phyloP scores from a whole-genome alignment of 2,797 vertebrate species.

The Platalea minor region DNA sequence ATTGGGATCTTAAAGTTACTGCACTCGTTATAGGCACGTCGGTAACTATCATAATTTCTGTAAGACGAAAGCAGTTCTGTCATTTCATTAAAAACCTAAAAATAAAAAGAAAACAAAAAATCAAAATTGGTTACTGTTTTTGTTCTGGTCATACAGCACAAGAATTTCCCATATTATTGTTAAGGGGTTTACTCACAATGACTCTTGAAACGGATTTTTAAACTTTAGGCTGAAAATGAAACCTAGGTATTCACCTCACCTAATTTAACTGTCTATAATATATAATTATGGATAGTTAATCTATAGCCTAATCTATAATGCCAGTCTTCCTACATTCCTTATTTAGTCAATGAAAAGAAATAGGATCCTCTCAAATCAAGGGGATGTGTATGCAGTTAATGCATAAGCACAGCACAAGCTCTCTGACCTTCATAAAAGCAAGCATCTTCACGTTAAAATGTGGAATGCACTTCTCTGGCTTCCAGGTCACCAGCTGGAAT shows the following conservation, averaged over 20 bases:
- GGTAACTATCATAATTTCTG: conserved; percentile 93
- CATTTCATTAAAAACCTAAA: conserved; percentile 92
- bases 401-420: background rate
- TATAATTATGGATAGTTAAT: background rate
- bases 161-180: background rate
- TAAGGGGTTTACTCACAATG: background rate
- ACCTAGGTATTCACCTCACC: background rate
- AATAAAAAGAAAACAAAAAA: background rate
- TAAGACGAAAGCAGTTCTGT: conserved; percentile 93
- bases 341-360: background rate
- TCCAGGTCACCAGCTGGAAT: background rate
- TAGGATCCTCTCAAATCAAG: background rate
- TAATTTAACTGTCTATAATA: background rate
- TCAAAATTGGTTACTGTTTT: background rate
- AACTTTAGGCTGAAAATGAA: background rate
- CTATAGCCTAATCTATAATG: background rate
- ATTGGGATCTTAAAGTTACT: conserved; percentile 93
- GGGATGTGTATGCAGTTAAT: background rate
- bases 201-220: background rate
- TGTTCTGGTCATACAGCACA: background rate
- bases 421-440: background rate
- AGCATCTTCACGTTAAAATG: background rate
- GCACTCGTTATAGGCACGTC: conserved; percentile 86
- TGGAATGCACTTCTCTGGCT: background rate
- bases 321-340: background rate